These are phyloP conservation scores for Graptemys geographica DNA, from an alignment of 2,797 vertebrate genomes.

Conservation along the genomic window DNA sequence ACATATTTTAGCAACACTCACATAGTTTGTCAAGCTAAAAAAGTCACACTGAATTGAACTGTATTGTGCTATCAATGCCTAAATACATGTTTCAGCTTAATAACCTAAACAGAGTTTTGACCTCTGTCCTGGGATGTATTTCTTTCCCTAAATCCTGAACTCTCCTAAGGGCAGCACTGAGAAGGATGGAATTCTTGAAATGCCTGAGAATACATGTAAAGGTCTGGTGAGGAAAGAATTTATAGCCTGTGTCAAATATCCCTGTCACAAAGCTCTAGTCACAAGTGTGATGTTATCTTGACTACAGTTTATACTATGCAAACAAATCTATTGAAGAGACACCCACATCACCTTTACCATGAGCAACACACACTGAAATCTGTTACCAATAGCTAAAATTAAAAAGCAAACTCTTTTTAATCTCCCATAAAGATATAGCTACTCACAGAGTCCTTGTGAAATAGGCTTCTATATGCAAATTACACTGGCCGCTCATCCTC, in stretches of 20 bases:
- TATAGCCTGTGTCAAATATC: slow-evolving; percentile 62
- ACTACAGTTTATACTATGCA: slow-evolving; percentile 8
- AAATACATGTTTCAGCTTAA: not conserved
- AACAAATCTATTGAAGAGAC: slow-evolving; percentile 26
- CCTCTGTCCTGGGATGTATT: not conserved
- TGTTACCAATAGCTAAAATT: slow-evolving; percentile 23
- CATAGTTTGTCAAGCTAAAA: not conserved
- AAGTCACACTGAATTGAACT: slow-evolving; percentile 5
- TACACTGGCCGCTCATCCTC: not conserved
- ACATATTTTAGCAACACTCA: not conserved
- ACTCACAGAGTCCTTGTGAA: slow-evolving; percentile 2
- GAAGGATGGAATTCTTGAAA: slow-evolving; percentile 62
- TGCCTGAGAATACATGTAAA: slow-evolving; percentile 33
- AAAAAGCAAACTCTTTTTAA: slow-evolving; percentile 20
- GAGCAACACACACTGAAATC: not conserved
- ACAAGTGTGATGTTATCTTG: slow-evolving; percentile 26
- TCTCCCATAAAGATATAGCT: not conserved
- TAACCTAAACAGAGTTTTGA: slow-evolving; percentile 23
- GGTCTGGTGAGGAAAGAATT: slow-evolving; percentile 36
- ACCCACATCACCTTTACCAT: not conserved
- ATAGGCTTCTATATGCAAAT: slow-evolving; percentile 20
- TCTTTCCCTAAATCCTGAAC: slow-evolving; percentile 33
- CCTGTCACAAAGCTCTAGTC: slow-evolving; percentile 10
- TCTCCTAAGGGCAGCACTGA: slow-evolving; percentile 22
- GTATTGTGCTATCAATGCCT: not conserved